Evolutionary conservation across 2,113 vertebrate genomes (phyloP).

Genomic region (Zingel zingel): DNA sequence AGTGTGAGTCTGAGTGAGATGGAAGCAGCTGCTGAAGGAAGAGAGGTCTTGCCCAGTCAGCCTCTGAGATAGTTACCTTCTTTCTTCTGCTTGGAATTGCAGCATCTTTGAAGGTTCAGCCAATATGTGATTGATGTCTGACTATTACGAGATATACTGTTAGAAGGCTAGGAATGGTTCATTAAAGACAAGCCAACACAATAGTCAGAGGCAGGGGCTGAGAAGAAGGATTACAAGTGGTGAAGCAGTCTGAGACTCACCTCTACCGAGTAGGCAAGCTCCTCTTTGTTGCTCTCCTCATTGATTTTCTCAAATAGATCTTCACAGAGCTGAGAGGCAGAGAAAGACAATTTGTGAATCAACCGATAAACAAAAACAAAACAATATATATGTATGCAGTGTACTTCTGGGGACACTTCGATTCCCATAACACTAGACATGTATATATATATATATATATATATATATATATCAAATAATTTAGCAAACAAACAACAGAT

Average conservation of each 20-base stretch:
- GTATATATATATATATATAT: neutral
- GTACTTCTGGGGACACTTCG: too few species aligned
- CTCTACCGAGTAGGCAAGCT: constrained; percentile 95
- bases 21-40: too few species aligned
- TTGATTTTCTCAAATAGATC: constrained; percentile 99
- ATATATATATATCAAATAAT: neutral
- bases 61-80: too few species aligned
- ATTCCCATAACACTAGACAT: too few species aligned
- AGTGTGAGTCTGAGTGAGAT: too few species aligned
- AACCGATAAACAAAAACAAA: constrained; percentile 50
- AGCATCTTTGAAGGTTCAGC: constrained; percentile 1
- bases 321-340: constrained; percentile 91
- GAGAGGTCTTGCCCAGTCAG: too few species aligned
- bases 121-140: constrained; percentile 15
- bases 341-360: constrained; percentile 47
- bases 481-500: neutral
- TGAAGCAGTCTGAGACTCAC: constrained; percentile 67
- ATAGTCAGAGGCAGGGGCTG: neutral
- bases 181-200: neutral
- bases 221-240: constrained; percentile 1
- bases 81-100: too few species aligned
- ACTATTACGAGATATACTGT: neutral
- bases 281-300: constrained; percentile 91
- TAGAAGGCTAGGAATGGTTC: constrained; percentile 11
- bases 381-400: too few species aligned